Base-by-base conservation (phyloP, 2,113 vertebrate species). In the Dicaeum eximium region DNA sequence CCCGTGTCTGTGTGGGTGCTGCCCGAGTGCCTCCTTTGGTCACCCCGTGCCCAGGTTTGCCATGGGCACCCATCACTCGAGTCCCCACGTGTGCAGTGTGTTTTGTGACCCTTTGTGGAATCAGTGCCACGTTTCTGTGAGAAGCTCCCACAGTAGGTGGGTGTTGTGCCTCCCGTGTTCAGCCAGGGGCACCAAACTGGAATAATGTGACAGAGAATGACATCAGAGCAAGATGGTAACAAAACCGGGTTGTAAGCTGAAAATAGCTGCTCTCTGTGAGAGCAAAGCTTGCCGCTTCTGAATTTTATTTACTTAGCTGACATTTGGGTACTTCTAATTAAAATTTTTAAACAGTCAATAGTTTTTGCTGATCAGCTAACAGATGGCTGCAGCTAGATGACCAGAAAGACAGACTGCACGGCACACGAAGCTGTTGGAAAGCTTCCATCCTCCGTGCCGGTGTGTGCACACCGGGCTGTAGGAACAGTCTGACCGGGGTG, bases 291-390 rank as follows among this genome's bases (percentile, higher is more conserved):
- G 22, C 65, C 54, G 85, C 92, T 94, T 97, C 97, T 96, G 94
- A 91, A 95, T 97, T 97, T 85, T 92, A 92, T 93, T 97, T 25
- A 10, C 86, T 97, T 88, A 73, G 78, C 90, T 93, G 83, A 91
- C 97, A 95, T 96, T 97, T 96, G 93, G 86, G 92, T 95, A 82
- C 82, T 89, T 95, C 95, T 97, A 96, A 97, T 98, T 98, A 96
- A 95, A 94, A 90, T 85, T 97, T 97, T 90, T 65, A 28, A 96
- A 92, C 95, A 97, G 95, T 93, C 95, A 89, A 45, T 97, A 87
- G 66, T 44, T 93, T 97, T 95, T 84, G 91, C 79, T 95, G 96
- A 85, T 97, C 95, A 95, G 94, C 58, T 87, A 96, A 90, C 97
- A 98, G 97, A 97, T 97, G 98, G 97, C 88, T 92, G 88, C 92